Evolutionary conservation across 1,140 invertebrate genomes (phyloP).

Genomic region (Drosophila trapezifrons): DNA sequence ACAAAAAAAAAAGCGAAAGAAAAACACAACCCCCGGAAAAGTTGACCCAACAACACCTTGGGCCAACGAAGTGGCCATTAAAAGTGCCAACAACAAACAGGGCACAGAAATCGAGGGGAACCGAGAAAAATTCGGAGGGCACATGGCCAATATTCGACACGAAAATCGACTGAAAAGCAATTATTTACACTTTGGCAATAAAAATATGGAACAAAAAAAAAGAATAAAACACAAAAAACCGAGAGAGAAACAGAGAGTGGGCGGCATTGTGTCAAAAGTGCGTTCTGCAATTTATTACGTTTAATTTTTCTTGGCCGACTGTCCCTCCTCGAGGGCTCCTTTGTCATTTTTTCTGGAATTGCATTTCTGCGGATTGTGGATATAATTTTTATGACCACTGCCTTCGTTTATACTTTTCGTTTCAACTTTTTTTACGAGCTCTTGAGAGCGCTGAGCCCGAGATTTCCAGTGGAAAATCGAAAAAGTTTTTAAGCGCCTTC

Average conservation of each 20-base stretch:
- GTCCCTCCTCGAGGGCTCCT: constrained; percentile 17
- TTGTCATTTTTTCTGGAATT: constrained; percentile 47
- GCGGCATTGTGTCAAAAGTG: constrained; percentile 69
- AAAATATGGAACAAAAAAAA: constrained; percentile 63
- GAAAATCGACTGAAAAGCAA: constrained; percentile 80
- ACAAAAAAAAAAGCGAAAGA: constrained; percentile 7
- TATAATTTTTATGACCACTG: constrained; percentile 50
- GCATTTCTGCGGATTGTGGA: constrained; percentile 64
- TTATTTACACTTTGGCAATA: constrained; percentile 80
- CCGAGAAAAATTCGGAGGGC: constrained; percentile 21
- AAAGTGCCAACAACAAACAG: constrained; percentile 54
- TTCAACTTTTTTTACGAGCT: constrained; percentile 45
- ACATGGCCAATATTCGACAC: constrained; percentile 61
- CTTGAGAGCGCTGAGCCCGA: constrained; percentile 15
- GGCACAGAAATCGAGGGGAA: constrained; percentile 12
- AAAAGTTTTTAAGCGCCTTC: constrained; percentile 42
- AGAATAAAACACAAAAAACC: too few relatives aligned
- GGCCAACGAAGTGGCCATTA: constrained; percentile 58
- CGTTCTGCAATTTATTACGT: constrained; percentile 76
- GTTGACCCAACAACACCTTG: constrained; percentile 48
- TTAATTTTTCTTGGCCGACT: constrained; percentile 59
- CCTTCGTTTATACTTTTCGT: constrained; percentile 21
- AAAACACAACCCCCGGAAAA: constrained; percentile 21
- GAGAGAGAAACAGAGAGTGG: constrained; percentile 3
- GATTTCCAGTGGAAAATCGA: constrained; percentile 42